These are phyloP conservation scores for Sphaerodactylus townsendi DNA, from an alignment of 2,113 vertebrate species.

Conservation along the genomic window DNA sequence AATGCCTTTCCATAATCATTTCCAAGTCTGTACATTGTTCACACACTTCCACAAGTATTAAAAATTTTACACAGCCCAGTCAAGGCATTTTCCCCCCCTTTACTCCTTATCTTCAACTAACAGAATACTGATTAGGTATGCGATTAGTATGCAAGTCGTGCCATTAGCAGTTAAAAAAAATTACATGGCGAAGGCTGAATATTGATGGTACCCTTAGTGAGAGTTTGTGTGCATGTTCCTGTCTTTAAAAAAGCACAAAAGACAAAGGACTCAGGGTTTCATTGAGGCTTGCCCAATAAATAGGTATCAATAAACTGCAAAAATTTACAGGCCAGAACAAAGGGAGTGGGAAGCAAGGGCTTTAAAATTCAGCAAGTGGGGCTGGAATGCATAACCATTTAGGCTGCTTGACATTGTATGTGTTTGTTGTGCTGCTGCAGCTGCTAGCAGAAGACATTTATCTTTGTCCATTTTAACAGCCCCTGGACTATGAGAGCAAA, in stretches of 20 bases:
- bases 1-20: constrained; percentile 54
- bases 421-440: constrained; percentile 67
- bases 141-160: constrained; percentile 56
- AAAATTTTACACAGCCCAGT: constrained; percentile 65
- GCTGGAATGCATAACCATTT: constrained; percentile 58
- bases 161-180: constrained; percentile 59
- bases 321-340: constrained; percentile 57
- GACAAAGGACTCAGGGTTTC: constrained; percentile 55
- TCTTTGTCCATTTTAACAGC: constrained; percentile 82
- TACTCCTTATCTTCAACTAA: constrained; percentile 55
- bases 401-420: constrained; percentile 69
- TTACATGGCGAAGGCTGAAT: constrained; percentile 66
- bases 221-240: constrained; percentile 1
- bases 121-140: constrained; percentile 61
- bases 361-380: constrained; percentile 63
- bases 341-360: constrained; percentile 50
- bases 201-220: constrained; percentile 59
- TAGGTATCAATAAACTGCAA: constrained; percentile 61
- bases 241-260: constrained; percentile 46
- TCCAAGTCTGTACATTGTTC: constrained; percentile 55
- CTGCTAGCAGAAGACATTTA: constrained; percentile 73
- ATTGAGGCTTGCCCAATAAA: constrained; percentile 62
- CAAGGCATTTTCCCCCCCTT: constrained; percentile 24
- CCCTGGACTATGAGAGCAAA: constrained; percentile 93
- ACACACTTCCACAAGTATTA: constrained; percentile 62